Base-by-base conservation (phyloP, 2,888 invertebrate genomes). In the Neoitamus cyanurus region DNA sequence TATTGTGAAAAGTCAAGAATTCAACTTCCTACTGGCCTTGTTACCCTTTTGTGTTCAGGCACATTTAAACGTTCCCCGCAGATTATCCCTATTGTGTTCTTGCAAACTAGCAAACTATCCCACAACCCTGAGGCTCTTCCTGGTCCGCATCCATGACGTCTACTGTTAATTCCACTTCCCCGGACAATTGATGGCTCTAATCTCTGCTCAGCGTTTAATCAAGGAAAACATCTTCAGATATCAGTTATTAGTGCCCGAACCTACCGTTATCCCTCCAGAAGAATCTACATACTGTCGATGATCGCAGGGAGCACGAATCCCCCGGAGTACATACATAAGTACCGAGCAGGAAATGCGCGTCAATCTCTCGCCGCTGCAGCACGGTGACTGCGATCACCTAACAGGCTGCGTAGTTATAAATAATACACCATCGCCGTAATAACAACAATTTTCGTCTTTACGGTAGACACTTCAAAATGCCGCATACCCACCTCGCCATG, bases 381-480 rank as follows among this genome's bases (percentile, higher is more conserved):
- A 68, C 31, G 25, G 34, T 68, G 69, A 42, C 82, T 68, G 13
- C 3, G 25, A 69, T 68, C 37, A 68, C 80, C 20, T 58, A 34
- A 69, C 68, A 58, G 58, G 69, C n/a, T 82, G 82, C 68, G 69
- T 82, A 42, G 69, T 69, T 82, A 82, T 82, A 82, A 82, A 82
- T 82, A 82, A 82, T 82, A 82, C 82, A 15, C 82, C 28, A 36
- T 78, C 20, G n/a, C 36, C 28, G 42, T 82, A 82, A 82, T 82
- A 82, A 82, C 82, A 82, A 82, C 82, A 82, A 82, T 82, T 82
- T 82, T 82, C 82, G 37, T 82, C 82, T 82, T 82, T 82, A 82
- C 82, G 69, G 82, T 82, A 82, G 82, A 82, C 82, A 82, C 82
- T 82, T 82, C 69, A 82, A 69, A 78, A 69, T 25, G 28, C 82